Evolutionary conservation across 2,113 vertebrate genomes (phyloP).

Genomic region (Microtus montanus): DNA sequence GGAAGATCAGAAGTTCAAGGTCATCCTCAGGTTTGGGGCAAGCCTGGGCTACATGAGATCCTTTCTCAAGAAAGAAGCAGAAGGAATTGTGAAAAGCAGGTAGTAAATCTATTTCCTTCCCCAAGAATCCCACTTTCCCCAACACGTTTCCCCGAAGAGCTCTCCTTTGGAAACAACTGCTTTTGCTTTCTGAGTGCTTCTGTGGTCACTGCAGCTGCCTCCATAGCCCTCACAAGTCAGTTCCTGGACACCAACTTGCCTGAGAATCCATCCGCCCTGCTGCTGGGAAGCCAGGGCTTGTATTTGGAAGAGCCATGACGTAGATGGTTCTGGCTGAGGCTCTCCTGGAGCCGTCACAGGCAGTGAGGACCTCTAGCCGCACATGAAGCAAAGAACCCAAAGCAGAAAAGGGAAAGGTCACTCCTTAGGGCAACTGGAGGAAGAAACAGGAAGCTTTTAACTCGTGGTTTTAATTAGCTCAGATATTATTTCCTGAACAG

Average conservation of each 20-base stretch:
- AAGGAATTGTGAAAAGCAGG: neutral
- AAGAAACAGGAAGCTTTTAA: conserved; percentile 99
- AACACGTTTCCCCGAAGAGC: no score
- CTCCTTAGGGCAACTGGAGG: conserved; percentile 87
- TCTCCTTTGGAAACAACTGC: neutral
- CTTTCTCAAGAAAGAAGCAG: neutral
- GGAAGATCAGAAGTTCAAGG: neutral
- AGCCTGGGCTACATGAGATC: neutral
- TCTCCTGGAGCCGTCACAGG: conserved; percentile 57
- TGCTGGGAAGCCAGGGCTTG: neutral
- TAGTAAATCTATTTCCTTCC: neutral
- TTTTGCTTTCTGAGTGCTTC: neutral
- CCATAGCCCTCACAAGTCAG: neutral
- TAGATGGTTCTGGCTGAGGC: neutral
- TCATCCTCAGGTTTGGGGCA: neutral
- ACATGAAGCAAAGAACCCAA: conserved; percentile 81
- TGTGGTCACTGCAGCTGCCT: neutral
- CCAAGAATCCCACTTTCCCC: neutral
- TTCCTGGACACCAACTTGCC: neutral
- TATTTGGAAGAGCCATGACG: conserved; percentile 1
- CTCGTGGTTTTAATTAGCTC: conserved; percentile 98
- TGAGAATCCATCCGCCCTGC: neutral
- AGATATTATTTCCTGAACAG: conserved; percentile 97
- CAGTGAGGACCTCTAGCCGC: conserved; percentile 71
- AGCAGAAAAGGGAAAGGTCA: conserved; percentile 84